Percentiles rank a stretch among this genome's conserved stretches.
Evolutionary conservation across 2,797 vertebrate genomes (phyloP).

Genomic region (Philypnodon macrostomus): DNA sequence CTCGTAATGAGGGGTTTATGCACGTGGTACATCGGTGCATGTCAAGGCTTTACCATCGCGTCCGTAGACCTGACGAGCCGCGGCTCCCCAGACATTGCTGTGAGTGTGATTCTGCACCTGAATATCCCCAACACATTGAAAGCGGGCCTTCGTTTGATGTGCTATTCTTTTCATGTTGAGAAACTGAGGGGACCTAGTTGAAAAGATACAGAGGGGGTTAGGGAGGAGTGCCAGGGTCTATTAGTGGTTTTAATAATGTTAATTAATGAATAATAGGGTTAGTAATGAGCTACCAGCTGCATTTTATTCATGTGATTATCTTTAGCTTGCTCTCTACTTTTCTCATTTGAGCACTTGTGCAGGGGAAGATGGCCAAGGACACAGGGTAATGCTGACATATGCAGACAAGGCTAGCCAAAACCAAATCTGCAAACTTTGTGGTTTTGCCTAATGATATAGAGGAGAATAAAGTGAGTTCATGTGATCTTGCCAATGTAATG

Average conservation of each 20-base stretch:
- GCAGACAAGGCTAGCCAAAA: constrained; percentile 25
- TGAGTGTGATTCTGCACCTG: constrained; percentile 72
- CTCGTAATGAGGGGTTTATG: constrained; percentile 78
- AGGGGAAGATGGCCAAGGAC: constrained; percentile 36
- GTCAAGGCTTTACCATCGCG: constrained; percentile 45
- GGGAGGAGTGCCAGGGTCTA: constrained; percentile 66
- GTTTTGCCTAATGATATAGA: constrained; percentile 26
- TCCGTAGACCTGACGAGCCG: constrained; percentile 53
- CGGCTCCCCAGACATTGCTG: constrained; percentile 50
- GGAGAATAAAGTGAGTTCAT: constrained; percentile 43
- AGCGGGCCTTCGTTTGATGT: constrained; percentile 80
- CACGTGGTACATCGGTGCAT: constrained; percentile 40
- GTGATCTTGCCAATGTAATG: constrained; percentile 57
- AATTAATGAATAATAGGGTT: constrained; percentile 82
- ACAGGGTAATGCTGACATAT: constrained; percentile 25
- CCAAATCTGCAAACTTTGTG: constrained; percentile 4
- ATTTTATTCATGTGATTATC: constrained; percentile 76
- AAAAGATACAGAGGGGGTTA: constrained; percentile 65
- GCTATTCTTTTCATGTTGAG: constrained; percentile 81
- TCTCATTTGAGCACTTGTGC: constrained; percentile 55
- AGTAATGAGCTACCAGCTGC: constrained; percentile 77
- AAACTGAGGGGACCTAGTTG: constrained; percentile 70
- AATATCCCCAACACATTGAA: constrained; percentile 76
- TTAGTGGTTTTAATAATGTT: constrained; percentile 82
- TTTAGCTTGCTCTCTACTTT: constrained; percentile 55